Conservation (phyloP, 2,888 invertebrate genomes). For the Melieria picta region DNA sequence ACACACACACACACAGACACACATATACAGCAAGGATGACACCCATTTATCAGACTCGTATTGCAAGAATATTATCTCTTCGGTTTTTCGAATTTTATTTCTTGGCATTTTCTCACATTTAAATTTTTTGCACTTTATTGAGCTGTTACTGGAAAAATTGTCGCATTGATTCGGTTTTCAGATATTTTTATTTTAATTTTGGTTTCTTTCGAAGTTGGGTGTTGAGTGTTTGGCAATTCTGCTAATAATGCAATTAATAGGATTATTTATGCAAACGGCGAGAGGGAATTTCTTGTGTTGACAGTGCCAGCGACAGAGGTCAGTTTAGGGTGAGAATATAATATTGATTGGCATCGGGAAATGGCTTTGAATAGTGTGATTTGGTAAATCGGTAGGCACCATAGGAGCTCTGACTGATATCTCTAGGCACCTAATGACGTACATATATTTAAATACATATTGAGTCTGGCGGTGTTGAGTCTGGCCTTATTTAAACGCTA, state of each 20-base stretch:
- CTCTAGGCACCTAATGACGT: too few species aligned
- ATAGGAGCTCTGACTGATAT: too few species aligned
- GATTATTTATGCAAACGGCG: conserved; percentile 54
- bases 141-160: conserved; percentile 44
- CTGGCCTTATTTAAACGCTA: too few species aligned
- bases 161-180: conserved; percentile 32
- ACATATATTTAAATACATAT: too few species aligned
- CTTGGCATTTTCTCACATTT: conserved; percentile 46
- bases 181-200: conserved; percentile 18
- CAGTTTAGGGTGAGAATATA: neutral
- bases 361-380: too few species aligned
- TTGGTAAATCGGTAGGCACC: too few species aligned
- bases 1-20: too few species aligned
- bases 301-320: conserved; percentile 45
- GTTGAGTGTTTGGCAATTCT: conserved; percentile 34
- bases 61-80: conserved; percentile 31
- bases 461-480: too few species aligned
- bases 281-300: conserved; percentile 47
- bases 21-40: neutral
- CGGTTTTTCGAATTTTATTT: conserved; percentile 25
- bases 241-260: conserved; percentile 58
- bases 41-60: conserved; percentile 11
- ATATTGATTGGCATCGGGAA: too few species aligned
- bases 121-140: conserved; percentile 43
- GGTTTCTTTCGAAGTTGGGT: conserved; percentile 27